Conservation (phyloP, 2,113 vertebrate species). For the Danionella cerebrum region DNA sequence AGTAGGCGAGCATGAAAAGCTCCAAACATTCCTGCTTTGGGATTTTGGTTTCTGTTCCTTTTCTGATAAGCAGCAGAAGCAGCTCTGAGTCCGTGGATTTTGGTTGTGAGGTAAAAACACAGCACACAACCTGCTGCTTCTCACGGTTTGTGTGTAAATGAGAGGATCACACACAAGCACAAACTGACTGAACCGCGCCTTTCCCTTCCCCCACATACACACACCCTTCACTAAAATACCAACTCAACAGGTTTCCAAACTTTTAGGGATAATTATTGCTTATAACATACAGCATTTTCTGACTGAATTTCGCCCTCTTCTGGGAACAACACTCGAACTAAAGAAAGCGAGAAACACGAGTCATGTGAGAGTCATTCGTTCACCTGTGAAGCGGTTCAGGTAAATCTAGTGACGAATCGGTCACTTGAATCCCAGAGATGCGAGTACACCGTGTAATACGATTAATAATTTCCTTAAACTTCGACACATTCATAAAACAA, state of each 20-base stretch:
- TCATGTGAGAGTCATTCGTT: too few relatives aligned
- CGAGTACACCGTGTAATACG: too few relatives aligned
- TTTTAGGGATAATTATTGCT: not conserved
- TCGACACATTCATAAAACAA: not conserved
- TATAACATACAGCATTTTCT: not conserved
- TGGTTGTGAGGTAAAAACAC: not conserved
- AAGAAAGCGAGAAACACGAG: not conserved
- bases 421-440: not conserved
- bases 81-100: not conserved
- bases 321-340: not conserved
- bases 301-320: not conserved
- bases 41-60: not conserved
- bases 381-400: not conserved
- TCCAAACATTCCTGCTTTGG: slow-evolving; percentile 40
- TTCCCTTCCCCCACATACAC: slow-evolving; percentile 38
- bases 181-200: slow-evolving; percentile 45
- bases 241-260: slow-evolving; percentile 40
- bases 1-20: slow-evolving; percentile 31
- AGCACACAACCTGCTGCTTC: not conserved
- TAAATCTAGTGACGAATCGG: not conserved
- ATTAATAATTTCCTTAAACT: not conserved
- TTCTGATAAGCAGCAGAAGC: not conserved
- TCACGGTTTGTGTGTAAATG: slow-evolving; percentile 31
- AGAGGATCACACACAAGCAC: slow-evolving; percentile 16
- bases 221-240: slow-evolving; percentile 40